These are phyloP conservation scores for Anomalospiza imberbis DNA, from an alignment of 2,797 vertebrate genomes.

Conservation along the genomic window DNA sequence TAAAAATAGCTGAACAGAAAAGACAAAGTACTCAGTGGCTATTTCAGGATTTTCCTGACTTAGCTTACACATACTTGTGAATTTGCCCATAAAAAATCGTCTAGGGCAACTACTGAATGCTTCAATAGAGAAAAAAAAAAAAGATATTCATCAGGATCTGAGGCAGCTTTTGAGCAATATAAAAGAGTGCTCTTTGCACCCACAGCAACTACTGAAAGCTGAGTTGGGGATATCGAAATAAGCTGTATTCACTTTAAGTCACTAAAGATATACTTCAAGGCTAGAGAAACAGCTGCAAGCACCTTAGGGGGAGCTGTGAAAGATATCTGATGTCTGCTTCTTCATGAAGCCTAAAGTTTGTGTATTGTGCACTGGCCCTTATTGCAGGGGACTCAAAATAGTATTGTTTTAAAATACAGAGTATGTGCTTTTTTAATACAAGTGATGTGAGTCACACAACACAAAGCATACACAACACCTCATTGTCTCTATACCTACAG, in stretches of 20 bases:
- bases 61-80: not conserved
- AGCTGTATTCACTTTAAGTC: not conserved
- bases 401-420: not conserved
- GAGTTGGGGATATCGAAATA: not conserved
- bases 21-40: not conserved
- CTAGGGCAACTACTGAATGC: not conserved
- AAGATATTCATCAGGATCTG: not conserved
- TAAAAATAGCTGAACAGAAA: not conserved
- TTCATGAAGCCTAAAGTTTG: not conserved
- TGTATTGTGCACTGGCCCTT: not conserved
- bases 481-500: not conserved
- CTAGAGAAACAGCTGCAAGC: not conserved
- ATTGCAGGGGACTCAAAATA: not conserved
- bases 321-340: not conserved
- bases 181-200: not conserved
- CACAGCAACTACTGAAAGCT: not conserved
- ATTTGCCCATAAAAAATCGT: not conserved
- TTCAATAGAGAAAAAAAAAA: not conserved
- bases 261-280: not conserved
- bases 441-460: not conserved
- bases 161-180: not conserved
- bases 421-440: not conserved
- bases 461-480: not conserved
- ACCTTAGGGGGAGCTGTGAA: not conserved
- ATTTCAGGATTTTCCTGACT: constrained; percentile 2